Evolutionary conservation across 2,888 invertebrate genomes (phyloP), one percentile per base, ranked within the genome.

Genomic region (Herminia tarsipennalis): DNA sequence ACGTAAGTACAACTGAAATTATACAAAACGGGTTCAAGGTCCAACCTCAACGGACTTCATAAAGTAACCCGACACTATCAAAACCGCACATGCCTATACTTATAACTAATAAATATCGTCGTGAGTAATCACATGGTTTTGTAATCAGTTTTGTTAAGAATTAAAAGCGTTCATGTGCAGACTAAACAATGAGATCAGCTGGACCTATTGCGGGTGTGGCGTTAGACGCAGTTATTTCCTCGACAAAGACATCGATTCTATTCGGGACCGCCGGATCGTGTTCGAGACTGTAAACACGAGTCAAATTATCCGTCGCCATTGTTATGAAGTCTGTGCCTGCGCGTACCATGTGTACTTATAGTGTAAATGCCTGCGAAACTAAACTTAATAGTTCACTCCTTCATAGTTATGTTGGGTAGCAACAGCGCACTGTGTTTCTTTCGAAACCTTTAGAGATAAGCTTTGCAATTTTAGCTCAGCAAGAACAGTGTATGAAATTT

Each of bases 131-230:
- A 63, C 62, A 66, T 56, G 51, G 60, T 64, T 48, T 66, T 70
- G 69, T 73, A 73, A 69, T 73, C 69, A 66, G 70, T 71, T 77
- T 76, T 71, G 79, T 78, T 76, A 71, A 72, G 70, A 76, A 76
- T 78, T 76, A 81, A 83, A 83, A 81, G 70, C 77, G 75, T 64
- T 69, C 63, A 60, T 49, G 60, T 48, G 83, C 86, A 90, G 90
- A 90, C 90, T 89, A 90, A 90, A 89, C 90, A 90, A 88, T 90
- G 89, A 88, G 84, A 85, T 89, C 89, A 90, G 82, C 80, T 78
- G 78, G 64, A 66, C 69, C 58, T 60, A 70, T 65, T 64, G 66
- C 68, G 68, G 70, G 61, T 59, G 65, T 73, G 71, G 65, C 69
- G 67, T 67, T 68, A 68, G 62, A 62, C 60, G 53, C 58, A 64